Percentiles rank a stretch among this genome's conserved stretches.
These are phyloP conservation scores for Gallinago paraguaiae DNA, from an alignment of 2,113 vertebrate genomes.

Conservation along the genomic window DNA sequence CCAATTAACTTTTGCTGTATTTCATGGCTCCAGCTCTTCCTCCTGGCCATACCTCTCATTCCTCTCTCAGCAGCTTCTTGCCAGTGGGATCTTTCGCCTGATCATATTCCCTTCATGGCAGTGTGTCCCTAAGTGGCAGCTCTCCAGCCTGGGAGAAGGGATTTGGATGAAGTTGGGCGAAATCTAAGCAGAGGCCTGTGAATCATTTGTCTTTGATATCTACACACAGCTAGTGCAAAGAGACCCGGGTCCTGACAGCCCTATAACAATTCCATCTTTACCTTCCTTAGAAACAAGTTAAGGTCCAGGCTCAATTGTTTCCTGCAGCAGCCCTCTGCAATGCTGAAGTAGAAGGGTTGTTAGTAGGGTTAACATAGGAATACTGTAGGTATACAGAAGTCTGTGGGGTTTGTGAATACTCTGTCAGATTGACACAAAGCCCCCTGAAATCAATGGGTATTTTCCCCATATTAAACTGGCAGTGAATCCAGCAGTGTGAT, in stretches of 20 bases:
- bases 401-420: background rate
- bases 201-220: background rate
- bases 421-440: background rate
- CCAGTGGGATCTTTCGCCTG: background rate
- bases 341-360: background rate
- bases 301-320: background rate
- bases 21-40: background rate
- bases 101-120: background rate
- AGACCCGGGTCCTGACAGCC: background rate
- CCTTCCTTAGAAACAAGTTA: background rate
- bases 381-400: background rate
- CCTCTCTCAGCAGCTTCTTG: background rate
- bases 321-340: background rate
- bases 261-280: background rate
- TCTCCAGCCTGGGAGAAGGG: slow-evolving; percentile 10
- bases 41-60: background rate
- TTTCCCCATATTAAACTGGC: background rate
- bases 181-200: background rate
- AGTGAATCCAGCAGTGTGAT: background rate
- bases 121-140: background rate
- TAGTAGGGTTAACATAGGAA: background rate
- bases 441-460: background rate
- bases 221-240: background rate
- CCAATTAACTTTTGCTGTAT: background rate
- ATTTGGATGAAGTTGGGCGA: background rate